phyloP scores from a whole-genome alignment of 2,113 vertebrate genomes.

The Pao palembangensis region DNA sequence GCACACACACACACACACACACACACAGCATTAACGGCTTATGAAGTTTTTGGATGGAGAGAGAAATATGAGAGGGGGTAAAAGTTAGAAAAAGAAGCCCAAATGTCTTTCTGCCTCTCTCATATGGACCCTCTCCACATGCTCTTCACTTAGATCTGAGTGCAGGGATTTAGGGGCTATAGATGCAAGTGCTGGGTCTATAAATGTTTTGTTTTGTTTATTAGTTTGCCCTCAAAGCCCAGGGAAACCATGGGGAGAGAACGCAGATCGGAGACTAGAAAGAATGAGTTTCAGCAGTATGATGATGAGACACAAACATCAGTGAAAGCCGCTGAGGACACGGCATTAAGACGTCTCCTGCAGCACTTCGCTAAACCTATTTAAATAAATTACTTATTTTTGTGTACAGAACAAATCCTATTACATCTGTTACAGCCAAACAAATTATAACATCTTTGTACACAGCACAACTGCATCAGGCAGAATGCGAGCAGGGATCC shows the following conservation, averaged over 20 bases:
- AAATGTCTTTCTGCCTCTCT: slow-evolving; percentile 56
- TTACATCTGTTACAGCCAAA: slow-evolving; percentile 16
- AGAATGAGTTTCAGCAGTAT: slow-evolving; percentile 26
- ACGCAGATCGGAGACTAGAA: slow-evolving; percentile 33
- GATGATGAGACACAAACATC: slow-evolving; percentile 45
- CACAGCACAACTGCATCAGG: neutral
- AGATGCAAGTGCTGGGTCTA: slow-evolving; percentile 62
- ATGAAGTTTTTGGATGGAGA: slow-evolving; percentile 58
- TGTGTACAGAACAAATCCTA: slow-evolving; percentile 12
- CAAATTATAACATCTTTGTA: slow-evolving; percentile 7
- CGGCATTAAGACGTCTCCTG: slow-evolving; percentile 19
- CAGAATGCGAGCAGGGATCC: neutral
- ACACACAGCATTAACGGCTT: slow-evolving; percentile 48
- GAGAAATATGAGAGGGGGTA: slow-evolving; percentile 54
- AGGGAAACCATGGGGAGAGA: slow-evolving; percentile 57
- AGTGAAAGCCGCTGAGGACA: slow-evolving; percentile 32
- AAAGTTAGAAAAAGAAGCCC: slow-evolving; percentile 71
- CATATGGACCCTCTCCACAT: slow-evolving; percentile 60
- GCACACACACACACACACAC: slow-evolving; percentile 16
- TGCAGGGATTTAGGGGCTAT: slow-evolving; percentile 54
- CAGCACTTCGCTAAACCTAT: slow-evolving; percentile 29
- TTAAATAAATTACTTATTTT: slow-evolving; percentile 31
- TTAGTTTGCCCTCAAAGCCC: slow-evolving; percentile 67
- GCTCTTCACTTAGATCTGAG: slow-evolving; percentile 62
- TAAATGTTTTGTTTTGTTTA: slow-evolving; percentile 74